Conservation (phyloP, 1,140 invertebrate genomes). For the Ganaspis sp. region DNA sequence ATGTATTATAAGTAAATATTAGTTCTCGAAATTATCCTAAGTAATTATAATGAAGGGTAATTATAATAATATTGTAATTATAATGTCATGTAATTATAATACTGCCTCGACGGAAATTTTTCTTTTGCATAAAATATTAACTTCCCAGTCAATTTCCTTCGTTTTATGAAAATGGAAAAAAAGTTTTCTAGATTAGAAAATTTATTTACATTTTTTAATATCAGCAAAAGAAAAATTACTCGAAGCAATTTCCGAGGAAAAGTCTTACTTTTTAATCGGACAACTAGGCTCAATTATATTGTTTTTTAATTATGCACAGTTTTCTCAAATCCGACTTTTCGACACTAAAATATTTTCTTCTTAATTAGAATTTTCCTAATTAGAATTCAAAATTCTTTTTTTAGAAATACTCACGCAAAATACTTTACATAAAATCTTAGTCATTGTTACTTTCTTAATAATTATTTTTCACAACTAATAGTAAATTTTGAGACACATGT, state of each 20-base stretch:
- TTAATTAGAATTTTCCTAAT: not conserved
- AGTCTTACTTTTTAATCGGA: not conserved
- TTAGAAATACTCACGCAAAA: no score
- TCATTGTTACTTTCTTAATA: no score
- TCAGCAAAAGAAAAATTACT: not conserved
- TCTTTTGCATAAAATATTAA: not conserved
- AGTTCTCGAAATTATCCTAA: not conserved
- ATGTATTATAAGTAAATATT: not conserved
- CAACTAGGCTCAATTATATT: conserved; percentile 48
- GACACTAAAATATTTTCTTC: not conserved
- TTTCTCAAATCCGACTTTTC: not conserved
- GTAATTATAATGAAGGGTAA: not conserved
- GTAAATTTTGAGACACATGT: no score
- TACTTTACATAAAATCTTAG: no score
- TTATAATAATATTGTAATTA: no score
- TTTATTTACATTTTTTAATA: not conserved
- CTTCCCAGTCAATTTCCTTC: no score
- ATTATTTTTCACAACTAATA: no score
- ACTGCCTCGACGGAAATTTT: not conserved
- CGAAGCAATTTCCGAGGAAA: not conserved
- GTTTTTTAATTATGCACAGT: conserved; percentile 45
- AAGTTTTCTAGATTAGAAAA: no score
- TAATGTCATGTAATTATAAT: not conserved
- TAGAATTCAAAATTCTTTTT: no score
- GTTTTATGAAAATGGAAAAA: no score